These are phyloP conservation scores for Scortum barcoo DNA, from an alignment of 2,113 vertebrate genomes.

Conservation along the genomic window DNA sequence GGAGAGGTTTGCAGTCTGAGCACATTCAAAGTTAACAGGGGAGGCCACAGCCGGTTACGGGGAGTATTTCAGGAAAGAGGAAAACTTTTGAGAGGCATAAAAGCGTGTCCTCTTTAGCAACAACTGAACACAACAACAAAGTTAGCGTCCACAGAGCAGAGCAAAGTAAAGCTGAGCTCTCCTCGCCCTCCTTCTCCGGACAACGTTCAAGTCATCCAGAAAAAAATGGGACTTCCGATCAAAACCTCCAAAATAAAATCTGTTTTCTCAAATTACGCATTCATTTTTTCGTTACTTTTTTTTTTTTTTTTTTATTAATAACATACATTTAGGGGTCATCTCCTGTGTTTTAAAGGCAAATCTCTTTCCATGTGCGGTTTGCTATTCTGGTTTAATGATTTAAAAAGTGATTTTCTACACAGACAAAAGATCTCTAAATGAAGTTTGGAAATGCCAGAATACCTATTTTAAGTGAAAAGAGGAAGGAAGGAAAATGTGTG, in stretches of 20 bases:
- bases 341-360: background rate
- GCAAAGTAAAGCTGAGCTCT: conserved; percentile 51
- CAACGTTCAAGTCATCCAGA: background rate
- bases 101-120: background rate
- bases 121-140: conserved; percentile 35
- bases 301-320: background rate
- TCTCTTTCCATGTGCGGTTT: background rate
- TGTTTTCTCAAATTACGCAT: background rate
- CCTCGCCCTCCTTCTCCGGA: conserved; percentile 34
- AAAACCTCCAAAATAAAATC: conserved; percentile 40
- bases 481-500: too few species aligned
- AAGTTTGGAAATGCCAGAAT: background rate
- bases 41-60: background rate
- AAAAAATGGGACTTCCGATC: conserved; percentile 24
- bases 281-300: rapidly evolving
- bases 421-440: background rate
- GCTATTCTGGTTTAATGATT: background rate
- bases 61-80: background rate
- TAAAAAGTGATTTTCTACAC: background rate
- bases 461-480: background rate
- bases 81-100: background rate
- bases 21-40: conserved; percentile 11
- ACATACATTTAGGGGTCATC: background rate
- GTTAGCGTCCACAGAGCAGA: conserved; percentile 22
- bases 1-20: conserved; percentile 2